Conservation (phyloP, 1,140 invertebrate species). For the Bursaphelenchus mucronatus region DNA sequence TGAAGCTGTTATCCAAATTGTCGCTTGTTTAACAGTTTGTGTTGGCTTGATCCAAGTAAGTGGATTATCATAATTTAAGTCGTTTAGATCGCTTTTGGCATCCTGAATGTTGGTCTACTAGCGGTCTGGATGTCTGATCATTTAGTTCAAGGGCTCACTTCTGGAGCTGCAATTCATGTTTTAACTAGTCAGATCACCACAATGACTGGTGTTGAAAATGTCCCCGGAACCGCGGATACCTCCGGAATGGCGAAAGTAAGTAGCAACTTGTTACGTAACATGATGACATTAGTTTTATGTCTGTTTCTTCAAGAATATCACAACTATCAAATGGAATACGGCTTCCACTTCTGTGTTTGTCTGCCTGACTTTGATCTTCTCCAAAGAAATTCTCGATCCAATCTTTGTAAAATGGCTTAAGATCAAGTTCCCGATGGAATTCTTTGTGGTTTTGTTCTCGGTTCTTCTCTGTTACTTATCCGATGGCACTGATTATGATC, state of each 20-base stretch:
- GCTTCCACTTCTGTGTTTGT: slow-evolving; percentile 59
- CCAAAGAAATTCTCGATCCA: slow-evolving; percentile 62
- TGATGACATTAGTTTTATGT: slow-evolving; percentile 60
- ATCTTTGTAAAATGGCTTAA: slow-evolving; percentile 61
- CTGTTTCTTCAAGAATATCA: slow-evolving; percentile 61
- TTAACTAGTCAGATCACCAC: slow-evolving; percentile 64
- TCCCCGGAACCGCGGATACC: slow-evolving; percentile 34
- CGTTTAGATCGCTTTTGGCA: slow-evolving; percentile 62
- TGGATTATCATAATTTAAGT: neutral
- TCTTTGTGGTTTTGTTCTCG: slow-evolving; percentile 56
- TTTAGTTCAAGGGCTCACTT: slow-evolving; percentile 63
- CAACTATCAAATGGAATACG: slow-evolving; percentile 58
- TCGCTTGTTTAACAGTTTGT: slow-evolving; percentile 29
- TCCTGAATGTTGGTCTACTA: slow-evolving; percentile 62
- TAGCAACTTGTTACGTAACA: neutral
- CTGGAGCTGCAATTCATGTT: slow-evolving; percentile 64
- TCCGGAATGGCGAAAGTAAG: slow-evolving; percentile 35
- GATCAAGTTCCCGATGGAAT: slow-evolving; percentile 63
- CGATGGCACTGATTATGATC: slow-evolving; percentile 26
- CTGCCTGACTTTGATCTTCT: slow-evolving; percentile 57
- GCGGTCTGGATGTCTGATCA: slow-evolving; percentile 64
- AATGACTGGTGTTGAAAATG: slow-evolving; percentile 61
- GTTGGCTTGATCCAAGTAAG: slow-evolving; percentile 34
- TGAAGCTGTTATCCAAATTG: slow-evolving; percentile 17
- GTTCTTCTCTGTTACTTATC: slow-evolving; percentile 21